Conservation (phyloP, 2,113 vertebrate genomes). For the Panthera tigris region DNA sequence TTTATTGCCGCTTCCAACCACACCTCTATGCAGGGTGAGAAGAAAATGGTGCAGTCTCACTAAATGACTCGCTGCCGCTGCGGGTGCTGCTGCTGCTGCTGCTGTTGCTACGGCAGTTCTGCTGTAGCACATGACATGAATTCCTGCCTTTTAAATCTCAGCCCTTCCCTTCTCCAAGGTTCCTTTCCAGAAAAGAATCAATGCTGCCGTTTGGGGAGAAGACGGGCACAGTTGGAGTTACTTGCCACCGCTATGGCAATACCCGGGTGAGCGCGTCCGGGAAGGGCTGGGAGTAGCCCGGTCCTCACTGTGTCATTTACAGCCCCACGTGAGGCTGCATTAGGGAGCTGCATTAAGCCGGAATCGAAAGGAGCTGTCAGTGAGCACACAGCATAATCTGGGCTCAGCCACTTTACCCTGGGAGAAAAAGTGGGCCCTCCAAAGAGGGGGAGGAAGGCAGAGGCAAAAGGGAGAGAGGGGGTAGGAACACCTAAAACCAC, state of each 20-base stretch:
- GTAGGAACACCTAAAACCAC: not conserved
- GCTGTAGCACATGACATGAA: conserved; percentile 71
- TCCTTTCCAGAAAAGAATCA: not conserved
- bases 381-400: conserved; percentile 27
- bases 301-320: conserved; percentile 66
- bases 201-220: not conserved
- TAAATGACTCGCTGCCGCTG: conserved; percentile 80
- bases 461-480: not conserved
- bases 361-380: conserved; percentile 32
- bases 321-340: conserved; percentile 81
- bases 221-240: not conserved
- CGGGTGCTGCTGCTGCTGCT: conserved; percentile 53
- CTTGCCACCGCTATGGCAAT: not conserved
- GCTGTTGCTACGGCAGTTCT: conserved; percentile 14
- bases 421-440: not conserved
- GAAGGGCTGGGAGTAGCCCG: conserved; percentile 37
- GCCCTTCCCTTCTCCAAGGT: conserved; percentile 18
- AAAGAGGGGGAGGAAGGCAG: not conserved
- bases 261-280: not conserved
- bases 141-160: conserved; percentile 55
- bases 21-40: conserved; percentile 82
- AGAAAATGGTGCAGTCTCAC: conserved; percentile 91
- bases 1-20: conserved; percentile 78
- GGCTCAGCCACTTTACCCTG: conserved; percentile 50
- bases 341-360: conserved; percentile 72